These are phyloP conservation scores for Drosophila testacea DNA, from an alignment of 2,888 invertebrate genomes.

Conservation along the genomic window DNA sequence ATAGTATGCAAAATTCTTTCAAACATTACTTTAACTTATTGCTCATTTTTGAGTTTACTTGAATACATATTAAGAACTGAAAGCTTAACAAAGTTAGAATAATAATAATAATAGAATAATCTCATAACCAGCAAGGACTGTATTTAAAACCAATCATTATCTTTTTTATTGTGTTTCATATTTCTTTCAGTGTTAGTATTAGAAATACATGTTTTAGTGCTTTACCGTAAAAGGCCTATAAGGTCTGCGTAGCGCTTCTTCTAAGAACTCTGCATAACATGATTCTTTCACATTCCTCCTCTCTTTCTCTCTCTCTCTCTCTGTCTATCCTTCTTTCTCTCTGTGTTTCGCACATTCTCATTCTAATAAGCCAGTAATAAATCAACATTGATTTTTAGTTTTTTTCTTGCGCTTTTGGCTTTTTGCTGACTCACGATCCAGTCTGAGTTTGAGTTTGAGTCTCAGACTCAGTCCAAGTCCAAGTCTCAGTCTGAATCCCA, in stretches of 20 bases:
- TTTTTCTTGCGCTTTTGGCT: conserved; percentile 67
- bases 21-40: too few species aligned
- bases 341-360: conserved; percentile 50
- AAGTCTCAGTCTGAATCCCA: conserved; percentile 19
- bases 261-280: conserved; percentile 49
- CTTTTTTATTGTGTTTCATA: too few species aligned
- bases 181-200: conserved; percentile 42
- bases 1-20: too few species aligned
- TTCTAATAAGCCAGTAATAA: conserved; percentile 78
- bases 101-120: too few species aligned
- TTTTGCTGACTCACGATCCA: conserved; percentile 78
- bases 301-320: conserved; percentile 22
- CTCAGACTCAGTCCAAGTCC: conserved; percentile 68
- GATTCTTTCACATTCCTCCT: conserved; percentile 5
- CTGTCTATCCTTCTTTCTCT: conserved; percentile 24
- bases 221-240: conserved; percentile 35
- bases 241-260: conserved; percentile 31
- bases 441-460: conserved; percentile 16
- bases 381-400: conserved; percentile 72
- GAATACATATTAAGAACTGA: too few species aligned
- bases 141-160: too few species aligned
- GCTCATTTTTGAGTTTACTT: too few species aligned
- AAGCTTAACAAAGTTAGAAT: too few species aligned
- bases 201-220: conserved; percentile 28
- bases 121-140: too few species aligned